Evolutionary conservation across 2,888 invertebrate species (phyloP), one percentile per base, ranked within the genome.

Genomic region (Nomada ruficornis): DNA sequence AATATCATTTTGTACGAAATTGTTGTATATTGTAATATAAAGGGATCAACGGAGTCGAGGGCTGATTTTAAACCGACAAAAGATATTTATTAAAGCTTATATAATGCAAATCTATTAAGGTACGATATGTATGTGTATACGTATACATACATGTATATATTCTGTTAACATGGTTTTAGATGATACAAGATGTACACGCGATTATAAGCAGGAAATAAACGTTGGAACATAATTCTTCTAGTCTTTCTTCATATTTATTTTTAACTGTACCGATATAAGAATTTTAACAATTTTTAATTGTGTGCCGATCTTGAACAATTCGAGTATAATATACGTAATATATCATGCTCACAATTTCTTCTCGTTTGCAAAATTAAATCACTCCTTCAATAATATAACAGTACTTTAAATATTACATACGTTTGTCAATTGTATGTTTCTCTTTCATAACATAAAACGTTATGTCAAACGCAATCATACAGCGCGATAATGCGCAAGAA

Each of bases 201-300:
- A 67, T 44, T 23, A 23, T 54, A 50, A 73, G 63, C 20, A 67
- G 64, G 71, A 74, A 80, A 80, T 80, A 74, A 74, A 81, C 36
- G 20, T 44, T 44, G 11, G 29, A 50, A 63, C 36, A 47, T 59
- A 13, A 52, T 68, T 11, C 54, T 63, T 65, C 44, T 52, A 73
- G 23, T 18, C 62, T 62, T 65, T 73, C 74, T 67, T 20, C 55
- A 69, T 77, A 63, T 87, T 88, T 88, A 88, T 88, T 88, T 82
- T 54, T 82, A 81, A 86, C 77, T 75, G 74, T 80, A 85, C 77
- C 68, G 79, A 84, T 86, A 80, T 86, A 86, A 82, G 86, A 86
- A 77, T 84, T 76, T 83, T 83, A 86, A 88, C 83, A 86, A 86
- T 60, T 65, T 86, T 69, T 54, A 80, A 15, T 42, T 77, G 83